Base-by-base conservation (phyloP, 2,797 vertebrate species). In the Heliangelus exortis region DNA sequence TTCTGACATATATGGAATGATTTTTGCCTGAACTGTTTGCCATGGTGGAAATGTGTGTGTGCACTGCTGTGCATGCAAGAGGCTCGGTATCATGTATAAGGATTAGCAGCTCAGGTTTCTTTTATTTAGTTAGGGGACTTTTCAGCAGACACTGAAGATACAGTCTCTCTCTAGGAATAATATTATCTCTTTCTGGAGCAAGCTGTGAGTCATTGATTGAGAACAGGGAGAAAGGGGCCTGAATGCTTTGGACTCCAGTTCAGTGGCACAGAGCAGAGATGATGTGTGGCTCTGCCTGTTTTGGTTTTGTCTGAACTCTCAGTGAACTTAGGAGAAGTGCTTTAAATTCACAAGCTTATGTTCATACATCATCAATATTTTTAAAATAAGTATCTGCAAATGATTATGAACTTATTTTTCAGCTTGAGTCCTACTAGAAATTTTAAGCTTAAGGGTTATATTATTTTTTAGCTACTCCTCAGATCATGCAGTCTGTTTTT, bases 101-200 rank as follows among this genome's bases (percentile, higher is more conserved):
- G 71, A 61, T 89, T 89, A 95, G 86, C 74, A 92, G 84, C 75
- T 91, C 48, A 33, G 20, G 66, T 89, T 93, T 81, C 78, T 88
- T 85, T 28, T 71, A 31, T 86, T 82, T 89, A 75, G 73, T 89
- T 80, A 50, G 74, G 66, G 78, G 66, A 39, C 34, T 92, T 91
- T 83, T 61, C 67, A 81, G 94, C 72, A 87, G 90, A 83, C 7
- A 1, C n/a, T 74, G 86, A 80, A 82, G 85, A 55, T 73, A 61
- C 82, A 85, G 89, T 73, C 79, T 95, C 91, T 90, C 89, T 95
- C 89, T 90, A 96, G 89, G 89, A 96, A 96, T 88, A 96, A 89
- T 93, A 83, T 93, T 97, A 88, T 97, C 92, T 95, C 95, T 96
- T 93, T 96, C 87, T 73, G 78, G 74, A 81, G 65, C 83, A 22